phyloP scores from a whole-genome alignment of 1,140 invertebrate genomes.

The Odontomachus brunneus region DNA sequence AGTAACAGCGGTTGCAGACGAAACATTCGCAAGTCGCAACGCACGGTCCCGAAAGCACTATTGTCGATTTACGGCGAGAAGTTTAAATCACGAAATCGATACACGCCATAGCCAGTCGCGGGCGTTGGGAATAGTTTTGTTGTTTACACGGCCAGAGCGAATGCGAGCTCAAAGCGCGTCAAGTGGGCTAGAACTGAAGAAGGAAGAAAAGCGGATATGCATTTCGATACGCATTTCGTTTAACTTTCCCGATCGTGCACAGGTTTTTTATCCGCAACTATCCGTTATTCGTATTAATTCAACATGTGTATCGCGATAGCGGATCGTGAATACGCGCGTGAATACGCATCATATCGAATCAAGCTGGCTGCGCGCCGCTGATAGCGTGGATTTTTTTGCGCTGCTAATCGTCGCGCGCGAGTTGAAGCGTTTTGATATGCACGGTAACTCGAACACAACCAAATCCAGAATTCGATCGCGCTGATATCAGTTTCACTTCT shows the following conservation, averaged over 20 bases:
- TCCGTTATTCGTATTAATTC: conserved; percentile 29
- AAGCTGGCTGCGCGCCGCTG: not conserved
- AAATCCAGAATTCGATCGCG: not conserved
- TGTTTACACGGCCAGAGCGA: not conserved
- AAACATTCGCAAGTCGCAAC: conserved; percentile 12
- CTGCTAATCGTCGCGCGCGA: not conserved
- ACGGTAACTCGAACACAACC: conserved; percentile 2
- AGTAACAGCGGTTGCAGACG: not conserved
- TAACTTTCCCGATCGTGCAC: not conserved
- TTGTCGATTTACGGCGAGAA: conserved; percentile 15
- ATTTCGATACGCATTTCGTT: not conserved
- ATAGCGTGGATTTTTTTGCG: not conserved
- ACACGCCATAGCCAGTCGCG: not conserved
- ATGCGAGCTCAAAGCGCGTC: not conserved
- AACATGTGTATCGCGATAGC: not conserved
- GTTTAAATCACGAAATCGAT: conserved; percentile 28
- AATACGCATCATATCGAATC: conserved; percentile 3
- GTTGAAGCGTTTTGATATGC: not conserved
- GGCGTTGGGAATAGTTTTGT: not conserved
- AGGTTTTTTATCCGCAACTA: conserved; percentile 17
- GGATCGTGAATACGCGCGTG: conserved; percentile 1
- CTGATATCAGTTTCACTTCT: conserved; percentile 1
- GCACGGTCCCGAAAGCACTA: not conserved
- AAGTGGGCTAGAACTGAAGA: too few relatives aligned
- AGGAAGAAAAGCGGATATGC: too few relatives aligned